Base-by-base conservation (phyloP, 1,140 invertebrate species). In the Drosophila pseudoobscura region DNA sequence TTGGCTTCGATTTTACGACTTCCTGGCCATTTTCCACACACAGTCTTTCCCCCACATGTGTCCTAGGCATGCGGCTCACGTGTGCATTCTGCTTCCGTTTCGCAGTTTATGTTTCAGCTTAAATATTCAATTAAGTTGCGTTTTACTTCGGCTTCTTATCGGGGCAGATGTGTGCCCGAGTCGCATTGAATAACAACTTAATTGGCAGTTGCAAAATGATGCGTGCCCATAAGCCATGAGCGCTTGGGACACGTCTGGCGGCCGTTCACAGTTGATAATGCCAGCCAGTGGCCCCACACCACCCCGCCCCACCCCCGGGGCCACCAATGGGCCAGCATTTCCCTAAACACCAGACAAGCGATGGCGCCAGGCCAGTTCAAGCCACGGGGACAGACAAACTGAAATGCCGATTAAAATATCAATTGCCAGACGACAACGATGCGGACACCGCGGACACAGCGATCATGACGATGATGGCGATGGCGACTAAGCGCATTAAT, bases 391-490 rank as follows among this genome's bases (percentile, higher is more conserved):
- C 76, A 76, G 80, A 85, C 80, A 61, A 80, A 84, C 80, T 84
- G 73, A 84, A 84, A 85, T 84, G 77, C 76, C 80, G 80, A 84
- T 84, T 84, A 85, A 84, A 84, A 84, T 84, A 84, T 84, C 80
- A 84, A 84, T 85, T 75, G 61, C 53, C 70, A 74, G 60, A 57
- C 59, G 70, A 60, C 57, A 31, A 43, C 50, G 47, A 51, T 50
- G 50, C 35, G 45, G 58, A 49, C 66, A 52, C 64, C 52, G 49
- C 22, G 11, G 24, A 50, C 46, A 26, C 8, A 35, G 11, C 17
- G 39, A 35, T 15, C n/a, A 51, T 13, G 44, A 69, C 50, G 20
- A 56, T 26, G 31, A 56, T 52, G 66, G 56, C 43, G 70, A 72
- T 55, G 70, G 63, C 72, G 76, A 71, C 80, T 84, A 85, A 84